Conservation (phyloP, 2,888 invertebrate species). For the Ormyrus nitidulus region DNA sequence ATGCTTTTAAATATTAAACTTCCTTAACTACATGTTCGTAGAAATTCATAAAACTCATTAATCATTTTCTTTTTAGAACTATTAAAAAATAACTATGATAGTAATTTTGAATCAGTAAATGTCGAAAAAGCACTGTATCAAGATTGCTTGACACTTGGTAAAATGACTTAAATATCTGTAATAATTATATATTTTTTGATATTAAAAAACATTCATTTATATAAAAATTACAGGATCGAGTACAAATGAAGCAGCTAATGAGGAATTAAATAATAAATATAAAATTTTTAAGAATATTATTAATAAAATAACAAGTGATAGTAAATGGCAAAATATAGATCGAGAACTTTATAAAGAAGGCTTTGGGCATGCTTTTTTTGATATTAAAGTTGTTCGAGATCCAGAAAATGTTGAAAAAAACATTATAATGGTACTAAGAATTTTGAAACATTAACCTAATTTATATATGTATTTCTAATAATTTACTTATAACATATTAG, state of each 20-base stretch:
- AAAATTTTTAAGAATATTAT: not conserved
- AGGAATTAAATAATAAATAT: no score
- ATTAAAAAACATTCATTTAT: no score
- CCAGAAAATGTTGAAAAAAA: not conserved
- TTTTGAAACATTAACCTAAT: not conserved
- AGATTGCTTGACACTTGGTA: constrained; percentile 11
- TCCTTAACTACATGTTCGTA: no score
- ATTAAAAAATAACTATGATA: not conserved
- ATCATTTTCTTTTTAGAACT: no score
- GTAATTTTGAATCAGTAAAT: not conserved
- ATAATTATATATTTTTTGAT: not conserved
- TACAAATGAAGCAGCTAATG: no score
- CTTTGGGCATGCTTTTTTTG: constrained; percentile 12
- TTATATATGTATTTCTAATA: not conserved
- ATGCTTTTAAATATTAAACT: no score
- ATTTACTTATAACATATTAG: not conserved
- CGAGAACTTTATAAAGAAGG: not conserved
- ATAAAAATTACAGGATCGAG: no score
- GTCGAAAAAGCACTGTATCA: constrained; percentile 6
- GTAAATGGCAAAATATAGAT: not conserved
- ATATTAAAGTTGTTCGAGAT: constrained; percentile 9
- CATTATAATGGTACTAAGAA: constrained; percentile 3
- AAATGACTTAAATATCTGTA: not conserved
- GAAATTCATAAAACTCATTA: no score
- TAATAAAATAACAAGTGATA: not conserved